Evolutionary conservation across 2,113 vertebrate genomes (phyloP).

Genomic region (Ochotona curzoniae): DNA sequence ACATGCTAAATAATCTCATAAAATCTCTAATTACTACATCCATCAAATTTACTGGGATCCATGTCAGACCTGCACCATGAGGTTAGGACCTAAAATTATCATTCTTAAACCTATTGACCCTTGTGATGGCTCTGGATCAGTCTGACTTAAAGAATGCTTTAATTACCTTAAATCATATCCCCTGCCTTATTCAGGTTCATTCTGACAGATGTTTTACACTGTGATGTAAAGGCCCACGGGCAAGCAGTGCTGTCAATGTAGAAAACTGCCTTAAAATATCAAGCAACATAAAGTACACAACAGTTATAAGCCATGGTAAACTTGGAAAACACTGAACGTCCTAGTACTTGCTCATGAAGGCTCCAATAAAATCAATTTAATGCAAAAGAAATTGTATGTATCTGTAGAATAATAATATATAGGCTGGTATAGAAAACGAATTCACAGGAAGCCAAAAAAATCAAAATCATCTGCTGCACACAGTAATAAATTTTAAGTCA

Average conservation of each 20-base stretch:
- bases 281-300: background rate
- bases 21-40: background rate
- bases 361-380: background rate
- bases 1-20: slow-evolving; percentile 2
- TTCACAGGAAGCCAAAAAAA: background rate
- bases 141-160: background rate
- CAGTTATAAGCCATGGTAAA: background rate
- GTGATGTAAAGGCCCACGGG: background rate
- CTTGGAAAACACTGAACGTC: background rate
- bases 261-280: background rate
- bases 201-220: background rate
- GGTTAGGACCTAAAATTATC: background rate
- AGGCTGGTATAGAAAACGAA: background rate
- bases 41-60: background rate
- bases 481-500: background rate
- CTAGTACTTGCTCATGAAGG: background rate
- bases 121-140: background rate
- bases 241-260: background rate
- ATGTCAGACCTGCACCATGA: background rate
- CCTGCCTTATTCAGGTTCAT: background rate
- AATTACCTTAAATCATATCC: background rate
- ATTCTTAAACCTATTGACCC: background rate
- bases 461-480: background rate
- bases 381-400: background rate
- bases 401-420: background rate